Evolutionary conservation across 2,888 invertebrate species (phyloP), one percentile per base, ranked within the genome.

Genomic region (Agapostemon virescens): DNA sequence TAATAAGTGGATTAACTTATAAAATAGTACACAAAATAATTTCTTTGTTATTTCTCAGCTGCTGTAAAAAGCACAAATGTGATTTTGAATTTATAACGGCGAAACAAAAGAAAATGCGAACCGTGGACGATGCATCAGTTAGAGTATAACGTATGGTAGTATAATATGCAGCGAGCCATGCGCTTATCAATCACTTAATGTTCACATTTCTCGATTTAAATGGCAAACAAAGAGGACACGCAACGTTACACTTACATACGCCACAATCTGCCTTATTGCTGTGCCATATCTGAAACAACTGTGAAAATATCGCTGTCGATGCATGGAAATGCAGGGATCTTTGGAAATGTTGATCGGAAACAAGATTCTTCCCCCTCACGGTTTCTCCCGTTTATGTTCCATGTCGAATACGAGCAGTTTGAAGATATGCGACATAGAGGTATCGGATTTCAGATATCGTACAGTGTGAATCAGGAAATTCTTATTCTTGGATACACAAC

Each of bases 121-220:
- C 36, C 68, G 70, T 74, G 70, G 66, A 55, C 69, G 68, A 61
- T 69, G 55, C 79, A 69, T 77, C 79, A 71, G 69, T 69, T 74
- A 81, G 75, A 83, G 15, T 15, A 6, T 81, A 83, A 81, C 82
- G 81, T 86, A 88, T 79, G 88, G 85, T 85, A 7, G 26, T 26
- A 55, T 55, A 84, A 86, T 83, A 85, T 85, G 88, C 80, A 84
- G 84, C 83, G 74, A 86, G 77, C 77, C 82, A 84, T 79, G 81
- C 81, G 85, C 87, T 90, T 89, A 90, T 90, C 90, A 87, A 90
- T 90, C 88, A 90, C 86, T 89, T 87, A 86, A 77, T 63, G 77
- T 73, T 75, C 83, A 82, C 85, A 84, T 82, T 82, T 87, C 75
- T 74, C 74, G 63, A 52, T 67, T 68, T 49, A 58, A n/a, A 67